phyloP scores from a whole-genome alignment of 2,113 vertebrate species.

The Silurus glanis region DNA sequence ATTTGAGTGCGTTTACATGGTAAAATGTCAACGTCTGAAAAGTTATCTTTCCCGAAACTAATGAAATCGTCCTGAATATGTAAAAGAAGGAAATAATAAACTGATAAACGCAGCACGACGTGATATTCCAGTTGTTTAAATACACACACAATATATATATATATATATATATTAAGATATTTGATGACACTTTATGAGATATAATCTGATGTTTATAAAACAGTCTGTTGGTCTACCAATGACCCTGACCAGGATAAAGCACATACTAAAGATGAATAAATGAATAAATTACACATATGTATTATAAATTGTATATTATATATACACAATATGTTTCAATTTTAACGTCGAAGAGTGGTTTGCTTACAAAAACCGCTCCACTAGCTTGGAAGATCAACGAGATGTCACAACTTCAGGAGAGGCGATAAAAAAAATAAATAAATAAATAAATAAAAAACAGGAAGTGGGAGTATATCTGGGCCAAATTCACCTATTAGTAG shows the following conservation, averaged over 20 bases:
- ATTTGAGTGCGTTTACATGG: slow-evolving; percentile 61
- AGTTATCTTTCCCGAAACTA: slow-evolving; percentile 20
- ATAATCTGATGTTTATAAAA: background rate
- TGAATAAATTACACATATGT: background rate
- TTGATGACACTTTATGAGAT: background rate
- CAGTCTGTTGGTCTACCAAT: background rate
- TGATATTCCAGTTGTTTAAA: background rate
- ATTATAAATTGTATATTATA: background rate
- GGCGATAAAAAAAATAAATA: background rate
- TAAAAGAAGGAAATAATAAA: slow-evolving; percentile 10
- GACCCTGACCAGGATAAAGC: background rate
- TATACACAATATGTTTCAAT: too few relatives aligned
- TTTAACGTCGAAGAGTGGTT: too few relatives aligned
- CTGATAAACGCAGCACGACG: background rate
- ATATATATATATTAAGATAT: background rate
- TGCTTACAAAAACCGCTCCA: background rate
- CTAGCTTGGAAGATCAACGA: background rate
- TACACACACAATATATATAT: background rate
- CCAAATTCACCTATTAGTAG: background rate
- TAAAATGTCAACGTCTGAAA: slow-evolving; percentile 51
- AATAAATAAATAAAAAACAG: too few relatives aligned
- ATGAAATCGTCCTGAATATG: slow-evolving; percentile 26
- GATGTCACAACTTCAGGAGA: background rate
- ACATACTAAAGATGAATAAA: background rate
- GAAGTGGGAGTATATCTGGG: background rate